These are phyloP conservation scores for western clawed frog (Xenopus tropicalis) DNA, from an alignment of 2,113 vertebrate genomes.

Conservation along the genomic window DNA sequence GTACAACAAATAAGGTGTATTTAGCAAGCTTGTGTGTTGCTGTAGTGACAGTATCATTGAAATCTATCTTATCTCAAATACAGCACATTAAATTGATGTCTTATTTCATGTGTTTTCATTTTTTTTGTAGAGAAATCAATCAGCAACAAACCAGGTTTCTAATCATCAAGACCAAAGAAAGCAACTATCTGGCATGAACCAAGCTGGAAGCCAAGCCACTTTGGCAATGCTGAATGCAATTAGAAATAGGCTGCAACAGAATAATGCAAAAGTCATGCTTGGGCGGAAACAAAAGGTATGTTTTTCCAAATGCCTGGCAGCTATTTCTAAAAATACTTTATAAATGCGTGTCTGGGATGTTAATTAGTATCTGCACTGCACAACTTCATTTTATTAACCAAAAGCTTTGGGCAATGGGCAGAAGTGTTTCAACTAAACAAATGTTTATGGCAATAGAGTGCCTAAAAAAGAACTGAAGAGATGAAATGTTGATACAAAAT, in stretches of 20 bases:
- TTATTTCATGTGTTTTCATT: neutral
- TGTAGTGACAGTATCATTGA: neutral
- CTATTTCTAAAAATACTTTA: no score
- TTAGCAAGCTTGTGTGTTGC: no score
- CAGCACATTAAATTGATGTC: neutral
- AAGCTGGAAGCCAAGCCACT: slow-evolving; percentile 10
- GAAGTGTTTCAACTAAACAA: no score
- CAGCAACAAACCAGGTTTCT: neutral
- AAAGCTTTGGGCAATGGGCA: no score
- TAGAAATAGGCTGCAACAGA: slow-evolving; percentile 5
- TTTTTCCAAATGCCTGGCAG: no score
- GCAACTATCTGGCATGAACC: neutral
- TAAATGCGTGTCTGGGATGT: no score
- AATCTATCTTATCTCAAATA: neutral
- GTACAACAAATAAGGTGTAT: no score
- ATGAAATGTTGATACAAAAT: no score
- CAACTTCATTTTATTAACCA: no score
- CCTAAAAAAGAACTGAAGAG: no score
- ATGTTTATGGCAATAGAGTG: no score
- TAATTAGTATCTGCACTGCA: no score
- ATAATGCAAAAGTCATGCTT: slow-evolving; percentile 14
- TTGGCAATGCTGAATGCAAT: slow-evolving; percentile 19
- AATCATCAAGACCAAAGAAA: slow-evolving; percentile 1
- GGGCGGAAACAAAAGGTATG: slow-evolving; percentile 29
- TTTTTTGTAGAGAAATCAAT: slow-evolving; percentile 20